Conservation (phyloP, 2,888 invertebrate species). For the Epistrophella euchroma region DNA sequence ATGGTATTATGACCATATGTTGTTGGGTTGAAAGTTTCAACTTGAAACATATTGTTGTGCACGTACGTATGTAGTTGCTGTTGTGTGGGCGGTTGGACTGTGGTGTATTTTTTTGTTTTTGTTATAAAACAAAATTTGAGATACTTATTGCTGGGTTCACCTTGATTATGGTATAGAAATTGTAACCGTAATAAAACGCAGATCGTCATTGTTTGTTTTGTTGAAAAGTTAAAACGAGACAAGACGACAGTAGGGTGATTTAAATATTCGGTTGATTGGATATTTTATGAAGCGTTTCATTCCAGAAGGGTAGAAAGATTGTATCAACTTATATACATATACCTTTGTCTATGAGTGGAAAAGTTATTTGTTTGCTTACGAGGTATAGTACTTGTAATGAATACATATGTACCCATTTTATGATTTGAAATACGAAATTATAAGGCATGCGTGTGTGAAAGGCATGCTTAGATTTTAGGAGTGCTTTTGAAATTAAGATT, state of each 20-base stretch:
- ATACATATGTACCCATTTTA: background rate
- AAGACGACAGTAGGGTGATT: constrained; percentile 19
- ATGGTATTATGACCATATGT: constrained; percentile 49
- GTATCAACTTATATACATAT: background rate
- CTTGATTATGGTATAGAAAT: constrained; percentile 42
- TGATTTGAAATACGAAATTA: constrained; percentile 3
- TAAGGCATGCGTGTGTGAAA: background rate
- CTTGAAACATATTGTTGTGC: constrained; percentile 49
- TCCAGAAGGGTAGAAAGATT: constrained; percentile 23
- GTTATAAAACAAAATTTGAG: constrained; percentile 53
- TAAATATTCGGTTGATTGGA: constrained; percentile 62
- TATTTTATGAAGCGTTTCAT: constrained; percentile 54
- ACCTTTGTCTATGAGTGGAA: constrained; percentile 20
- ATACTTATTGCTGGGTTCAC: constrained; percentile 38
- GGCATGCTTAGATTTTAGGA: background rate
- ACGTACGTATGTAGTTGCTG: constrained; percentile 21
- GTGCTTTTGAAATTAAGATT: background rate
- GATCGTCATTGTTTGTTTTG: constrained; percentile 36
- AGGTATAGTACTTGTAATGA: too few species aligned
- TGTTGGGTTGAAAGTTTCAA: too few species aligned
- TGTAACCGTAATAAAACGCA: constrained; percentile 46
- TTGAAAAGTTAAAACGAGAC: constrained; percentile 12
- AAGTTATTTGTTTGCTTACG: constrained; percentile 15
- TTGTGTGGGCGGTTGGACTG: constrained; percentile 3
- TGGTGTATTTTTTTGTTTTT: background rate